Percentiles rank a stretch among this genome's conserved stretches.
These are phyloP conservation scores for Amaurobius ferox DNA, from an alignment of 2,888 invertebrate species.

Conservation along the genomic window DNA sequence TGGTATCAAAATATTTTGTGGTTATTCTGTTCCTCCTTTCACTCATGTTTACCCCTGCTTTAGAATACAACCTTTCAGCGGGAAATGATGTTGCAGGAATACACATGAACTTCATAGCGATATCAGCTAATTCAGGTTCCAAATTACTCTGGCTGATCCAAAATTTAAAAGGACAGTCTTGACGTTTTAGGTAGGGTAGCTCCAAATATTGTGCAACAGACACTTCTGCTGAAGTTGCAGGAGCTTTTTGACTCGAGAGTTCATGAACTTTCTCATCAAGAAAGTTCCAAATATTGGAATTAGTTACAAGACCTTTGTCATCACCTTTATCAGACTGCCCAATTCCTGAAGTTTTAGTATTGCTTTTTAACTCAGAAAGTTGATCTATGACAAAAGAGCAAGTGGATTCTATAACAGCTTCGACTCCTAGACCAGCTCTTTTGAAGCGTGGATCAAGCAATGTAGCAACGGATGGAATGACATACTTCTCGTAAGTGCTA, in stretches of 20 bases:
- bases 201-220: not conserved
- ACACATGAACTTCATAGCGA: slow-evolving; percentile 3
- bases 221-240: not conserved
- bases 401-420: not conserved
- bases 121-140: not conserved
- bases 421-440: not conserved
- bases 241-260: not conserved
- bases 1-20: not conserved
- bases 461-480: not conserved
- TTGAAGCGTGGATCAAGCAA: not conserved
- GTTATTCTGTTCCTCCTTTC: not conserved
- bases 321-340: not conserved
- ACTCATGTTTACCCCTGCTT: not conserved
- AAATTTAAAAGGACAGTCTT: not conserved
- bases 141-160: not conserved
- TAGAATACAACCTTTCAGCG: slow-evolving; percentile 1
- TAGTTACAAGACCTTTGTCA: not conserved
- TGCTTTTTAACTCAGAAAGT: not conserved
- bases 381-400: not conserved
- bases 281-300: not conserved
- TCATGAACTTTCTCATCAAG: not conserved
- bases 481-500: not conserved
- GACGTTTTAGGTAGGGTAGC: not conserved
- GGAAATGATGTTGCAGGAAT: not conserved
- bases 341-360: not conserved